Evolutionary conservation across 2,888 invertebrate genomes (phyloP).

Genomic region (Magallana nippona): DNA sequence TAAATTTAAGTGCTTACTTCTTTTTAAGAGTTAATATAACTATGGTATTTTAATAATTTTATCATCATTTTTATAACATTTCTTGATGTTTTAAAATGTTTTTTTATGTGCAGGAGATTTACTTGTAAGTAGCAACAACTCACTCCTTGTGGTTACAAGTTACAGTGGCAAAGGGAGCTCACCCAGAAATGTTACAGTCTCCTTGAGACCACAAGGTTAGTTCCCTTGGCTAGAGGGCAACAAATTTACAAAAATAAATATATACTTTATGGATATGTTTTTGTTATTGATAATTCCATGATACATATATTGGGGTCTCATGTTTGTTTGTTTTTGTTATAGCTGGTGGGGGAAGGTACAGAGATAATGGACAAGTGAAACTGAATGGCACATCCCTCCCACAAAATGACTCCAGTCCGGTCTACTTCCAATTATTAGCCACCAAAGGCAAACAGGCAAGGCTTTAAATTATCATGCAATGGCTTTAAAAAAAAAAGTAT

Average conservation of each 20-base stretch:
- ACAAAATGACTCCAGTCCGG: not conserved
- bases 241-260: not conserved
- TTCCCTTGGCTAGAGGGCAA: not conserved
- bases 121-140: not conserved
- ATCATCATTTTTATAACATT: too few species aligned
- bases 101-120: not conserved
- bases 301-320: too few species aligned
- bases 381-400: not conserved
- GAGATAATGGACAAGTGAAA: slow-evolving; percentile 10
- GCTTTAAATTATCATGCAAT: too few species aligned
- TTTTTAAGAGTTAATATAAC: too few species aligned
- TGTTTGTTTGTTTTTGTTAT: not conserved
- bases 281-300: not conserved
- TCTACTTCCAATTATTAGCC: slow-evolving; percentile 36
- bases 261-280: not conserved
- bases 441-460: slow-evolving; percentile 10
- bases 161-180: not conserved
- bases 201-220: slow-evolving; percentile 25
- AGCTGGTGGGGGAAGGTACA: slow-evolving; percentile 41
- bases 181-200: slow-evolving; percentile 1
- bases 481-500: too few species aligned
- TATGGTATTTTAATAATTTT: too few species aligned
- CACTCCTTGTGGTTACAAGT: not conserved
- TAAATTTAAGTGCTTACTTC: too few species aligned
- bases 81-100: too few species aligned